phyloP scores from a whole-genome alignment of 2,888 invertebrate species.

The Pachycephus smyrnensis region DNA sequence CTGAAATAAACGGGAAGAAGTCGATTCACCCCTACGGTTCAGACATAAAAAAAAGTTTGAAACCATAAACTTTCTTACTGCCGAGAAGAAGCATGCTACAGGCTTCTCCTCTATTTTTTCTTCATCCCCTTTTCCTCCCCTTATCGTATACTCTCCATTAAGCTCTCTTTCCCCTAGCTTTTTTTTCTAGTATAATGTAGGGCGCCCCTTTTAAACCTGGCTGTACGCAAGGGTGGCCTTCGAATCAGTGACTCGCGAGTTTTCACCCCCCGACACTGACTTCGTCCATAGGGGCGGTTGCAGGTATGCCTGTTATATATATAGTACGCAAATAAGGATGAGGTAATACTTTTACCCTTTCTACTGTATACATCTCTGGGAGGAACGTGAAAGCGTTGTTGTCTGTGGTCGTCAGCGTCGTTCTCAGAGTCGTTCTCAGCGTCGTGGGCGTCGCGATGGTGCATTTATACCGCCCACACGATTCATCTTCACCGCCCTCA shows the following conservation, averaged over 20 bases:
- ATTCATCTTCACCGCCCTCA: neutral
- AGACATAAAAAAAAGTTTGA: neutral
- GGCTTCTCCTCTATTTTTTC: neutral
- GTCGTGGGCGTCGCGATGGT: neutral
- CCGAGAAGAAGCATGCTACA: no score
- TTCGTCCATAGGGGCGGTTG: neutral
- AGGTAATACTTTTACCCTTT: neutral
- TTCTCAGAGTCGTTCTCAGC: neutral
- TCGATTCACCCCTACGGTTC: neutral
- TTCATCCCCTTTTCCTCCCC: neutral
- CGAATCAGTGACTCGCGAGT: conserved; percentile 31
- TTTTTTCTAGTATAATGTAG: conserved; percentile 2
- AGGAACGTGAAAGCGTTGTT: neutral
- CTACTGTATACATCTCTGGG: neutral
- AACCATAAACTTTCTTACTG: neutral
- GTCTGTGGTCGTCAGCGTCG: neutral
- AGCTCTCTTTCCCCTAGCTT: conserved; percentile 25
- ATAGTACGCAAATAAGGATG: neutral
- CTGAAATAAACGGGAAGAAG: neutral
- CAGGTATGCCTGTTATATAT: neutral
- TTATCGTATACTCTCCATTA: neutral
- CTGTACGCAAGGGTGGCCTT: conserved; percentile 9
- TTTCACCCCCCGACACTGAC: conserved; percentile 8
- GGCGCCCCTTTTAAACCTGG: conserved; percentile 3
- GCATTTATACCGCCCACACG: neutral